Base-by-base conservation (phyloP, 2,797 vertebrate genomes). In the Malurus splendens region DNA sequence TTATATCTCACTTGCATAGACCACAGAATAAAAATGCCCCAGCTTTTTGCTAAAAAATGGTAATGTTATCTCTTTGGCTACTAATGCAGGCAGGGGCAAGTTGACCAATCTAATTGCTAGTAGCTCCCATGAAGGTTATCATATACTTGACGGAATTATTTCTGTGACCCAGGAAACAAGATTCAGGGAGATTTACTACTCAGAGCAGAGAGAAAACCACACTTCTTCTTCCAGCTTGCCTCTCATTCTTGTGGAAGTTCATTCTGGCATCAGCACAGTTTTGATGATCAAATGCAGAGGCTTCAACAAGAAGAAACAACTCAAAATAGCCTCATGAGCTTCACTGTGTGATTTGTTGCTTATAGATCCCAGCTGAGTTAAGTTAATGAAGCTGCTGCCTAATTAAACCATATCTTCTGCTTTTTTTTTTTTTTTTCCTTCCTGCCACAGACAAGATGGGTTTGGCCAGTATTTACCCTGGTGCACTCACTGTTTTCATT, bases 1-100 rank as follows among this genome's bases (percentile, higher is more conserved):
- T 90, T 82, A 47, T 74, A 89, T 67, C 75, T 90, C 61, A 87
- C 50, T 87, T 82, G 47, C 4, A 47, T 14, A 74, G 8, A 68
- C 55, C 54, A 89, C 28, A 78, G 7, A 85, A 14, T 14, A 14
- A 82, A 47, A 91, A 81, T 10, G 25, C 17, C 68, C 82, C 59
- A 15, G 20, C 23, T 89, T 85, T 56, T 66, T 61, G 23, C 42
- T 87, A 67, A 80, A 84, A 84, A 87, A 80, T 3, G 0, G 20
- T 16, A 71, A 42, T 18, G 7, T 61, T 85, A 19, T 33, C 28
- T 57, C 65, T 93, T 79, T 32, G 24, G 42, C 38, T 71, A 36
- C 28, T 20, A 52, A 23, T 20, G 10, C 28, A 57, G 27, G 13
- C 32, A 54, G 30, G 28, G 14, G 7, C 13, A 42, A 59, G 70